phyloP scores from a whole-genome alignment of 1,140 invertebrate species.

The Eupeodes corollae region DNA sequence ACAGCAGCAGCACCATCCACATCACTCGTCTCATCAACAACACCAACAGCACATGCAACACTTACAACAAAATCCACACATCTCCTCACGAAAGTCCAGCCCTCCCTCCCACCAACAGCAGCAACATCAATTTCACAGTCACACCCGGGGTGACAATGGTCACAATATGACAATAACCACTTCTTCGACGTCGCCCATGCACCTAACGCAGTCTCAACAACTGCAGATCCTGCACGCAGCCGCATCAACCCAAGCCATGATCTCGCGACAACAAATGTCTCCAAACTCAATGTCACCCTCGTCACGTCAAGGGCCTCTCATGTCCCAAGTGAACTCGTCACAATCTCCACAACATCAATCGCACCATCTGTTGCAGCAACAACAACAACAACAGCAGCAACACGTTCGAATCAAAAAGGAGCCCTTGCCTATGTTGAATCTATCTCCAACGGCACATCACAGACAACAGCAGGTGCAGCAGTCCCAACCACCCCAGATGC shows the following conservation, averaged over 20 bases:
- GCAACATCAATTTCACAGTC: conserved; percentile 29
- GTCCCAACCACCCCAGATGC: conserved; percentile 24
- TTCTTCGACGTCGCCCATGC: conserved; percentile 30
- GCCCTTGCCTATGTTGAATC: conserved; percentile 21
- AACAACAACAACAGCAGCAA: conserved; percentile 35
- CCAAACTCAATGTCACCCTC: conserved; percentile 33
- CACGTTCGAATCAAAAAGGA: conserved; percentile 40
- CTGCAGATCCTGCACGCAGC: conserved; percentile 30
- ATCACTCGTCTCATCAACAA: conserved; percentile 30
- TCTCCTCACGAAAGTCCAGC: conserved; percentile 26
- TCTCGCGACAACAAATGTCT: conserved; percentile 38
- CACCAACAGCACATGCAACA: conserved; percentile 32
- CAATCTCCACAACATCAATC: conserved; percentile 38
- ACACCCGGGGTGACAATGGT: conserved; percentile 2
- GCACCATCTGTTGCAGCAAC: conserved; percentile 36
- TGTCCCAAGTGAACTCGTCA: conserved; percentile 42
- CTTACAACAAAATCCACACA: background rate
- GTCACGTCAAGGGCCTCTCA: conserved; percentile 36
- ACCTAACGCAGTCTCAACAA: conserved; percentile 27
- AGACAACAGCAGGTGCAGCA: conserved; percentile 36
- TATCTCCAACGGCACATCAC: conserved; percentile 17
- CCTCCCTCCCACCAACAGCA: conserved; percentile 31
- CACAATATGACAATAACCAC: conserved; percentile 1
- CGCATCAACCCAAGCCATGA: conserved; percentile 37
- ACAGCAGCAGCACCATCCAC: conserved; percentile 17